Conservation (phyloP, 2,888 invertebrate genomes). For the Ectemnius lituratus region DNA sequence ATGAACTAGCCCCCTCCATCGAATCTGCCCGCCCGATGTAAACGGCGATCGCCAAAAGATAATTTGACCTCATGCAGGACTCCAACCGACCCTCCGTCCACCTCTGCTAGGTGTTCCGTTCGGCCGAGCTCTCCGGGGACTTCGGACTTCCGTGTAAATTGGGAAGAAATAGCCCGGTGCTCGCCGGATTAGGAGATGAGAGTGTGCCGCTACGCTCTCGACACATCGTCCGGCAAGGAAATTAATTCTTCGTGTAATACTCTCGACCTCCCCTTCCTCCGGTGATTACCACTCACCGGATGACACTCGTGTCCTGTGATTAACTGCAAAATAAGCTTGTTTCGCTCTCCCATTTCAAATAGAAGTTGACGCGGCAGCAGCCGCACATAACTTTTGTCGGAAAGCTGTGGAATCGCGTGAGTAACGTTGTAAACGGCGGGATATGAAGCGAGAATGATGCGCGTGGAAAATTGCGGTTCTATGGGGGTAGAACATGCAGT, state of each 20-base stretch:
- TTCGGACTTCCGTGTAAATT: constrained; percentile 27
- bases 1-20: constrained; percentile 49
- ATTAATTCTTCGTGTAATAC: background rate
- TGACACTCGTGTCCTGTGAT: background rate
- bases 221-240: background rate
- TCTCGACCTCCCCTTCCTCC: background rate
- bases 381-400: constrained; percentile 4
- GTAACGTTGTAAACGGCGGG: constrained; percentile 20
- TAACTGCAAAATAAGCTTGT: background rate
- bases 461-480: constrained; percentile 15
- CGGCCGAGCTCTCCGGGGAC: constrained; percentile 33
- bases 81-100: background rate
- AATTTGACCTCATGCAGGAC: constrained; percentile 57
- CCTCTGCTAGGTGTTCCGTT: constrained; percentile 32
- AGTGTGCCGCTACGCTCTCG: background rate
- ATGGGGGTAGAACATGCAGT: constrained; percentile 4
- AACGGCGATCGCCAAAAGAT: constrained; percentile 62
- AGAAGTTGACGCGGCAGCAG: constrained; percentile 17
- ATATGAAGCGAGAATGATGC: constrained; percentile 29
- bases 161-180: constrained; percentile 1
- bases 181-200: constrained; percentile 21
- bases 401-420: constrained; percentile 10
- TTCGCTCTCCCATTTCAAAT: background rate
- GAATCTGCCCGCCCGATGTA: constrained; percentile 51
- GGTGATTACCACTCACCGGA: too few species aligned